Base-by-base conservation (phyloP, 2,797 vertebrate genomes). In the Oceanodroma leucorhoa region DNA sequence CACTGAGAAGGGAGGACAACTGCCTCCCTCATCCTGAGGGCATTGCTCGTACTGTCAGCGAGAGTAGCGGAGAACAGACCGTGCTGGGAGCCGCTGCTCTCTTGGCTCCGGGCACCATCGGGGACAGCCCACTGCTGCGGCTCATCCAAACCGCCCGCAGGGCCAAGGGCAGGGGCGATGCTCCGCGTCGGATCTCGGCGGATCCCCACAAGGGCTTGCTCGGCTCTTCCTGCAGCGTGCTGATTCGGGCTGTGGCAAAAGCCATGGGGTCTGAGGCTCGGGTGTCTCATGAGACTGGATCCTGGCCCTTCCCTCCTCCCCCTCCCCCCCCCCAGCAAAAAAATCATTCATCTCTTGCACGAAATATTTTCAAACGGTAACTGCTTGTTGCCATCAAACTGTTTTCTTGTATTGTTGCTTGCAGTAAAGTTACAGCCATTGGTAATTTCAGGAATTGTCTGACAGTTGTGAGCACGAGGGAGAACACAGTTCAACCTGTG, bases 131-230 rank as follows among this genome's bases (percentile, higher is more conserved):
- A 12, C 8, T 43, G 48, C 50, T 3, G 1, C 0, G 2, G 24
- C 29, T 72, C 19, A 4, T 13, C 20, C 4, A 55, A 70, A 57
- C 10, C 11, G 38, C 34, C 41, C 1, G 0, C 1, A 3, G n/a
- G 26, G 15, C 9, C 11, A 22, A 40, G n/a, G 30, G 15, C 45
- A 76, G 22, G 21, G 23, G 20, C 0, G 1, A 46, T 45, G n/a
- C 26, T 60, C 1, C 0, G 2, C 0, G 0, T 6, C 1, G 0
- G 9, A 36, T 75, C 43, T 13, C 4, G 0, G 10, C 2, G 2
- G 16, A 30, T 34, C 14, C 29, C 22, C 13, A 8, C 7, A n/a
- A 29, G 23, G 20, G 23, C 29, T 81, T 24, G 46, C 10, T 10
- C 0, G 0, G 12, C 22, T 66, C 21, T 45, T 38, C 40, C 51